Percentiles rank a stretch among this genome's conserved stretches.
These are phyloP conservation scores for Geopemphigus sp. DNA, from an alignment of 1,140 invertebrate species.

Conservation along the genomic window DNA sequence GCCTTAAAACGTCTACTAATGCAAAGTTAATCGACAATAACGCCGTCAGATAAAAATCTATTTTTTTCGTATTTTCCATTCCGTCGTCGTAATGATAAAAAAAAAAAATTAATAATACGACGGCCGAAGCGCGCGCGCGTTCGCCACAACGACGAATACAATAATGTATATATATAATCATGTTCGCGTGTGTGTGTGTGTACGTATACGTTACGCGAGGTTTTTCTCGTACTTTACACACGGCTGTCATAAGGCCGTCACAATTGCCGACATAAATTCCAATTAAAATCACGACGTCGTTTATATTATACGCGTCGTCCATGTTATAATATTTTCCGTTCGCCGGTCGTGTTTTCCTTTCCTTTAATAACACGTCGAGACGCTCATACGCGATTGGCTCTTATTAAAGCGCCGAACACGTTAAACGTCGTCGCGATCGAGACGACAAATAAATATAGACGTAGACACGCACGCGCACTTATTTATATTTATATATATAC, in stretches of 20 bases:
- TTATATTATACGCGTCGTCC: conserved; percentile 19
- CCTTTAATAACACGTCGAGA: neutral
- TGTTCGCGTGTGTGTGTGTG: neutral
- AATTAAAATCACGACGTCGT: conserved; percentile 47
- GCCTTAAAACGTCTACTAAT: conserved; percentile 43
- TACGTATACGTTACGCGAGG: neutral
- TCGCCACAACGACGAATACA: conserved; percentile 2
- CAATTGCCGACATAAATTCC: conserved; percentile 46
- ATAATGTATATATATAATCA: conserved; percentile 7
- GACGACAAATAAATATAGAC: neutral
- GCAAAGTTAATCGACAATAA: conserved; percentile 46
- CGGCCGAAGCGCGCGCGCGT: neutral
- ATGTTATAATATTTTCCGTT: neutral
- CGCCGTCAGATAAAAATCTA: conserved; percentile 40
- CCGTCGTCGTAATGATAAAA: neutral
- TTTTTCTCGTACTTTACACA: neutral
- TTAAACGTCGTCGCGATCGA: neutral
- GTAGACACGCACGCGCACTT: neutral
- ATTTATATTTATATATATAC: no score
- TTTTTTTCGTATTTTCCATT: conserved; percentile 28
- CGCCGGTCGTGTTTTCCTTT: conserved; percentile 27
- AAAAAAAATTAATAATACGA: conserved; percentile 14
- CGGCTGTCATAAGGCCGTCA: conserved; percentile 31
- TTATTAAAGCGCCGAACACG: conserved; percentile 4
- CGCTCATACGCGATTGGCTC: neutral